phyloP scores from a whole-genome alignment of 2,888 invertebrate species.

The Calameuta pallipes region DNA sequence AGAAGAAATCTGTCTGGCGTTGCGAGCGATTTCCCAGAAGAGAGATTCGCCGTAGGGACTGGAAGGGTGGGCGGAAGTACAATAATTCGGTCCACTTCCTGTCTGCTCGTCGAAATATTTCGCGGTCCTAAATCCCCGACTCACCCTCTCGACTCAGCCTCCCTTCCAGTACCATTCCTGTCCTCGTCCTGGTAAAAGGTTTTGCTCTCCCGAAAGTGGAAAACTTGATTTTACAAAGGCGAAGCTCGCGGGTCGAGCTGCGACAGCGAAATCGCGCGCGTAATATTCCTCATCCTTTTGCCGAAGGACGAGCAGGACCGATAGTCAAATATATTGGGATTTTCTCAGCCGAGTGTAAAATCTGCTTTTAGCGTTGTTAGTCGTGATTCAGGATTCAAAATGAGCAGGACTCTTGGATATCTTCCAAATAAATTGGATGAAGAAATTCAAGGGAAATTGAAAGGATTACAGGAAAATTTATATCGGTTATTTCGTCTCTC shows the following conservation, averaged over 20 bases:
- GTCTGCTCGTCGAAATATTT: constrained; percentile 29
- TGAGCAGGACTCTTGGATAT: constrained; percentile 36
- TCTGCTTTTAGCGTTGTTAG: constrained; percentile 50
- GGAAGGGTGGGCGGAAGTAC: constrained; percentile 35
- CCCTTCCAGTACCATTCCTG: neutral
- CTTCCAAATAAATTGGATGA: constrained; percentile 8
- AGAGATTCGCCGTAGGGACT: constrained; percentile 18
- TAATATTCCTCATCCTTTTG: constrained; percentile 31
- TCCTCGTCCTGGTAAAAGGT: constrained; percentile 28
- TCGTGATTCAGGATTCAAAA: constrained; percentile 27
- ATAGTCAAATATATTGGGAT: constrained; percentile 14
- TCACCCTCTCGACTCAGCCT: neutral
- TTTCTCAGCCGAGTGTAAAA: constrained; percentile 46
- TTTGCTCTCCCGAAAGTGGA: constrained; percentile 37
- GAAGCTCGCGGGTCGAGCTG: constrained; percentile 48
- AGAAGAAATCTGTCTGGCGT: constrained; percentile 16
- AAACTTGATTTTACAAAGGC: constrained; percentile 32
- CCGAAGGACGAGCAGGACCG: constrained; percentile 8
- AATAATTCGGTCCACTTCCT: constrained; percentile 44
- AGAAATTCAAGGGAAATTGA: constrained; percentile 45
- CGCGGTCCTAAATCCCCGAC: constrained; percentile 22
- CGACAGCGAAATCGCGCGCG: constrained; percentile 44
- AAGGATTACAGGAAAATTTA: constrained; percentile 33
- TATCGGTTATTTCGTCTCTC: neutral
- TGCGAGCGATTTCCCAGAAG: constrained; percentile 19